A percentile compares a stretch with the other conserved stretches of the same genome.
phyloP scores from a whole-genome alignment of 1,140 invertebrate species.

The Drosophila lini region DNA sequence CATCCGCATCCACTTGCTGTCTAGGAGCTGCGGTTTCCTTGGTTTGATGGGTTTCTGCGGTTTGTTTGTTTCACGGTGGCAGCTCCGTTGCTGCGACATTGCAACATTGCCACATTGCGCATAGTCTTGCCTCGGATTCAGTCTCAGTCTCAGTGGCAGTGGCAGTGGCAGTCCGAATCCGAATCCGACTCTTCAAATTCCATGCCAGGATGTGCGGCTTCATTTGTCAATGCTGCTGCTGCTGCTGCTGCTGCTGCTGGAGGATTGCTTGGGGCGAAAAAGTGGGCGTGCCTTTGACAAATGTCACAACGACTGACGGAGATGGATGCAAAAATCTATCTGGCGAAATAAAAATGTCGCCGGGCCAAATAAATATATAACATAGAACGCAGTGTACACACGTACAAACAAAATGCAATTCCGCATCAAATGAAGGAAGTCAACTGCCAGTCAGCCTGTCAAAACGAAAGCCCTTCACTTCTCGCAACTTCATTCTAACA shows the following conservation, averaged over 20 bases:
- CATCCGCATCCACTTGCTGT: conserved; percentile 18
- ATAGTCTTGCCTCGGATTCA: conserved; percentile 23
- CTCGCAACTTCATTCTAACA: conserved; percentile 23
- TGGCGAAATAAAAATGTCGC: conserved; percentile 55
- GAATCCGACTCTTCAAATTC: conserved; percentile 37
- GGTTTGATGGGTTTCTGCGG: conserved; percentile 61
- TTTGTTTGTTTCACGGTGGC: conserved; percentile 53
- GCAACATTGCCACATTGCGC: conserved; percentile 19
- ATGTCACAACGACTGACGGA: conserved; percentile 42
- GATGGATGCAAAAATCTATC: conserved; percentile 59
- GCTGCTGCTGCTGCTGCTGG: neutral
- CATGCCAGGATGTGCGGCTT: conserved; percentile 47
- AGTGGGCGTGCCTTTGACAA: conserved; percentile 35
- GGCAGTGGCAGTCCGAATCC: neutral
- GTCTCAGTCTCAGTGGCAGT: neutral
- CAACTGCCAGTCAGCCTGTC: conserved; percentile 57
- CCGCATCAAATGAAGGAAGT: conserved; percentile 37
- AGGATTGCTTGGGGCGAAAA: neutral
- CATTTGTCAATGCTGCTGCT: conserved; percentile 51
- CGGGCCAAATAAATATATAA: conserved; percentile 30
- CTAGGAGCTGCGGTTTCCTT: conserved; percentile 48
- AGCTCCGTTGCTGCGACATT: conserved; percentile 27
- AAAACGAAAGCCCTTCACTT: conserved; percentile 22
- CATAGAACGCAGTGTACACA: neutral
- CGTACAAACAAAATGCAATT: conserved; percentile 50